Evolutionary conservation across 2,797 vertebrate genomes (phyloP), one percentile per base, ranked within the genome.

Genomic region (Helicolenus hilgendorfi): DNA sequence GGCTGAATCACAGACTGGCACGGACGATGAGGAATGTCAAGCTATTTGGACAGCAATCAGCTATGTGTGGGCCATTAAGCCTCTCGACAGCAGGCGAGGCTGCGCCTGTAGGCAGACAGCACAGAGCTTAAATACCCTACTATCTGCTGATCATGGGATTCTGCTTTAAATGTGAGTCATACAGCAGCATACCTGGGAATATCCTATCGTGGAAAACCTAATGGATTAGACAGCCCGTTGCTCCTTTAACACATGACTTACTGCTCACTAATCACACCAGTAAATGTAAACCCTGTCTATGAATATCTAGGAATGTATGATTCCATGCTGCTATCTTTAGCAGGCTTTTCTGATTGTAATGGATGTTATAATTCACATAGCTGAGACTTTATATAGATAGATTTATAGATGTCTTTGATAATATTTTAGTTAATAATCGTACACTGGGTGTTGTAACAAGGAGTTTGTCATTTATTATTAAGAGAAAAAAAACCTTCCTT

Each of bases 101-200:
- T 56, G 53, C 45, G 73, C 24, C 49, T 56, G 14, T 58, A 24
- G 65, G 33, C 70, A 56, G 74, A 76, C 75, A 24, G 71, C 56
- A 31, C 68, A 72, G 78, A 56, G 90, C 67, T 84, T 71, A 53
- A 68, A 64, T 87, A 18, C 84, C 73, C 38, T 68, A 69, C 86
- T 81, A 74, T 89, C 79, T 91, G 80, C 83, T 85, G 83, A 87
- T 86, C 78, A 83, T 79, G 77, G 31, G 80, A 63, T 60, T 53
- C 4, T 1, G 45, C 38, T 78, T 83, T 76, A 71, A 76, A 63
- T 79, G 62, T 85, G 64, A 90, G 72, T 93, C 92, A 90, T 45
- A 72, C 65, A 86, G 86, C 73, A 72, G 53, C 64, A 82, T 84
- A 85, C 72, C 10, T 70, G 38, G 45, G n/a, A 63, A 82, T 84